A percentile compares a stretch with the other conserved stretches of the same genome.
These are phyloP conservation scores for Pterocles gutturalis DNA, from an alignment of 2,113 vertebrate species.

Conservation along the genomic window DNA sequence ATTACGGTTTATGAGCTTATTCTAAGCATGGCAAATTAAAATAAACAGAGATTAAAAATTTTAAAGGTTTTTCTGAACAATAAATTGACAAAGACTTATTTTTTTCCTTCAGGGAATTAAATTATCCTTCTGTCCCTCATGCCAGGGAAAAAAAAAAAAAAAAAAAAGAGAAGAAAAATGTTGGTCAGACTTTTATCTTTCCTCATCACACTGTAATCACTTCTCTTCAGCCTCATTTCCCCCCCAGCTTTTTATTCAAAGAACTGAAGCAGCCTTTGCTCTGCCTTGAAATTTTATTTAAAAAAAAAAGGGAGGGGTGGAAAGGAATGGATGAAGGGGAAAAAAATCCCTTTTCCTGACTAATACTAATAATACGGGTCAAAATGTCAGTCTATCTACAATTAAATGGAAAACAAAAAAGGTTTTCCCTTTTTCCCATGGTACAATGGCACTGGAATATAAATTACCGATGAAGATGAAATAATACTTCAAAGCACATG, in stretches of 20 bases:
- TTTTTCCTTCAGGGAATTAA: slow-evolving; percentile 52
- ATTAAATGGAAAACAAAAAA: slow-evolving; percentile 81
- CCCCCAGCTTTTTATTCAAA: slow-evolving; percentile 68
- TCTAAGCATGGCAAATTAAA: slow-evolving; percentile 66
- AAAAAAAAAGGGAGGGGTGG: not conserved
- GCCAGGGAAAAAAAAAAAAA: not conserved
- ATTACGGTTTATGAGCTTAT: slow-evolving; percentile 69
- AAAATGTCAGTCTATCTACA: slow-evolving; percentile 81
- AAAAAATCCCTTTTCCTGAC: slow-evolving; percentile 77
- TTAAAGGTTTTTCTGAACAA: slow-evolving; percentile 65
- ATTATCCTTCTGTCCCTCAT: slow-evolving; percentile 43
- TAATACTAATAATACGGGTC: slow-evolving; percentile 84
- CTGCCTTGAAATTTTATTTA: slow-evolving; percentile 79
- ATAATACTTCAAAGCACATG: slow-evolving; percentile 84
- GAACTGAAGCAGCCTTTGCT: slow-evolving; percentile 68
- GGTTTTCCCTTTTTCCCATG: slow-evolving; percentile 71
- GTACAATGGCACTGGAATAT: slow-evolving; percentile 81
- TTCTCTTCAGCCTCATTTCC: slow-evolving; percentile 63
- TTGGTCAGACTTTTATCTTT: slow-evolving; percentile 74
- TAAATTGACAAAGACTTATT: slow-evolving; percentile 57
- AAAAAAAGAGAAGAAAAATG: slow-evolving; percentile 38
- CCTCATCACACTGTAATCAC: slow-evolving; percentile 75
- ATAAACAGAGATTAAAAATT: slow-evolving; percentile 62
- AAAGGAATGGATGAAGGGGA: not conserved
- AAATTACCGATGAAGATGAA: slow-evolving; percentile 82